Conservation (phyloP, 2,113 vertebrate species). For the Chitala chitala region DNA sequence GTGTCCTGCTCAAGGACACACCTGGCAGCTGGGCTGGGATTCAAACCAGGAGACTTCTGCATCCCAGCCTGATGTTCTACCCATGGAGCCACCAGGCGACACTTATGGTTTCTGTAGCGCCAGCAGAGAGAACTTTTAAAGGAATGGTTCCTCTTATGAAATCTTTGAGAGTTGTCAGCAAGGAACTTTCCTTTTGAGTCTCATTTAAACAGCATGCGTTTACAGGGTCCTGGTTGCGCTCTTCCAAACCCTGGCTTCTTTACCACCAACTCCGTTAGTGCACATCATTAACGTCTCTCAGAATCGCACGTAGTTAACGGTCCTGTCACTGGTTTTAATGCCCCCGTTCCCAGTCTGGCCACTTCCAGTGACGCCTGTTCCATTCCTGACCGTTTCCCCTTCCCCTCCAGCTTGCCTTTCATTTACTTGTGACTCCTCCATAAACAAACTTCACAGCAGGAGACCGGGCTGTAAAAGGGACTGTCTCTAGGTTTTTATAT, state of each 20-base stretch:
- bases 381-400: slow-evolving; percentile 23
- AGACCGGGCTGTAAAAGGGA: slow-evolving; percentile 55
- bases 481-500: slow-evolving; percentile 56
- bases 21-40: no score
- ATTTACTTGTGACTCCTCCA: slow-evolving; percentile 39
- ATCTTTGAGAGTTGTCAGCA: neutral
- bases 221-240: slow-evolving; percentile 13
- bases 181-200: slow-evolving; percentile 14
- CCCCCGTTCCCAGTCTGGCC: neutral
- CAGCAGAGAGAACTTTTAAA: neutral
- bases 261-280: slow-evolving; percentile 3
- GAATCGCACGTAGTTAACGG: neutral
- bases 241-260: slow-evolving; percentile 11
- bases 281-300: slow-evolving; percentile 20
- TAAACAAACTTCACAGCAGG: slow-evolving; percentile 49
- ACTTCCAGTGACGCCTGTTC: neutral
- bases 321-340: slow-evolving; percentile 18
- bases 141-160: slow-evolving; percentile 5
- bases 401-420: slow-evolving; percentile 26
- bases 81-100: no score
- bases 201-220: no score
- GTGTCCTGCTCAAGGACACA: no score
- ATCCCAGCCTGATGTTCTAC: no score
- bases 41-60: no score
- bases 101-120: neutral